Percentiles rank a stretch among this genome's conserved stretches.
These are phyloP conservation scores for Penaeus chinensis DNA, from an alignment of 1,140 invertebrate genomes.

Conservation along the genomic window DNA sequence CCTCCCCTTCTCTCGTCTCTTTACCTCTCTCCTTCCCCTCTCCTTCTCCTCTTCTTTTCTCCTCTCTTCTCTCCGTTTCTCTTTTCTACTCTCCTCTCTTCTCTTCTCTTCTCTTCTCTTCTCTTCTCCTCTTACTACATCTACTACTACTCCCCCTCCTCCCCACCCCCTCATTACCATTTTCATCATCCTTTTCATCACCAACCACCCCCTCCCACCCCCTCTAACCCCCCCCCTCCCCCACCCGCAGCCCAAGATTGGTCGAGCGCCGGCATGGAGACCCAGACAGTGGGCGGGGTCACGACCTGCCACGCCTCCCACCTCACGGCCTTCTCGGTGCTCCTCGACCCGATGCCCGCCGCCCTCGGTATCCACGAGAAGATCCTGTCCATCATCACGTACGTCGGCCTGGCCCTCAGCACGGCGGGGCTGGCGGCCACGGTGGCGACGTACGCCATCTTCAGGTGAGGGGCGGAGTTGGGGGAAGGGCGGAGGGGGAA, in stretches of 20 bases:
- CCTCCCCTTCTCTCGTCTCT: no score
- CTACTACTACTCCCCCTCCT: background rate
- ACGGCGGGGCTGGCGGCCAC: constrained; percentile 69
- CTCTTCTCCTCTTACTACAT: background rate
- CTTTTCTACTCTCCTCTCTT: fast-evolving
- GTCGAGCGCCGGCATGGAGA: constrained; percentile 69
- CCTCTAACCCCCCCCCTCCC: background rate
- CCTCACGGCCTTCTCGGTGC: constrained; percentile 72
- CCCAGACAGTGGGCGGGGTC: constrained; percentile 65
- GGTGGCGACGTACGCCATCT: constrained; percentile 70
- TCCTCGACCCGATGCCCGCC: constrained; percentile 68
- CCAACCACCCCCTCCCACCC: background rate
- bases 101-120: no score
- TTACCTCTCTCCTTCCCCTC: no score
- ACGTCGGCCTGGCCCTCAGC: constrained; percentile 70
- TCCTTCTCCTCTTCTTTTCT: no score
- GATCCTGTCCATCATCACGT: constrained; percentile 70
- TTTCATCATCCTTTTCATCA: no score
- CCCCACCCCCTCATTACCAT: no score
- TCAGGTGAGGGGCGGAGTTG: constrained; percentile 67
- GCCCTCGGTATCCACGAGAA: constrained; percentile 65
- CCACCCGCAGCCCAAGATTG: constrained; percentile 66
- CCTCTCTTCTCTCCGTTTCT: no score
- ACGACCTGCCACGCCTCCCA: constrained; percentile 70
- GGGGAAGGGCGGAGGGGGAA: background rate